Conservation (phyloP, 2,888 invertebrate species). For the Caenorhabditis japonica region DNA sequence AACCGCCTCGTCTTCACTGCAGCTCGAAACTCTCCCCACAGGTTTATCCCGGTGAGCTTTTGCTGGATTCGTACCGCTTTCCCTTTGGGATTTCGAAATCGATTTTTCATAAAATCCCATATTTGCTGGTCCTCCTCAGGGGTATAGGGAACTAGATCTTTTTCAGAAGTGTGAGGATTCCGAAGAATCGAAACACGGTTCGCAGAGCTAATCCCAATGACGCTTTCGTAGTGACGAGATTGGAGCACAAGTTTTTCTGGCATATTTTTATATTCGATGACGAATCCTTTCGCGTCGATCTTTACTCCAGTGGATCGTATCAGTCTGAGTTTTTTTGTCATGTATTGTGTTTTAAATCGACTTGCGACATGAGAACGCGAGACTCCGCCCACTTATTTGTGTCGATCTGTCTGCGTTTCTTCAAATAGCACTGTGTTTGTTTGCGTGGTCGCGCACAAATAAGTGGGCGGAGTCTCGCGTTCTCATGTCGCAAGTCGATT, state of each 20-base stretch:
- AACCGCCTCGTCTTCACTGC: neutral
- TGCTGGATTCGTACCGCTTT: neutral
- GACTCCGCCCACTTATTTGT: no score
- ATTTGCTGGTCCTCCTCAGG: neutral
- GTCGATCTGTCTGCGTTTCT: no score
- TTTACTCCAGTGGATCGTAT: neutral
- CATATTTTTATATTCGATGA: neutral
- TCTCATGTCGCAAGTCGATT: no score
- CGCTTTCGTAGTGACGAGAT: neutral
- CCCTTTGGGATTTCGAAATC: neutral
- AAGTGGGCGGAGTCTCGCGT: no score
- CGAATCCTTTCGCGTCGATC: neutral
- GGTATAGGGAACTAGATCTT: neutral
- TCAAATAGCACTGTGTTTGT: no score
- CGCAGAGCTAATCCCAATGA: neutral
- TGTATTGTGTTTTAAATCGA: no score
- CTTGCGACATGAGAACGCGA: no score
- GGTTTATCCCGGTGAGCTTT: neutral
- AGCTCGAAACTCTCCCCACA: conserved; percentile 2
- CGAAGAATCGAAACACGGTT: neutral
- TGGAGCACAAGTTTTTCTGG: neutral
- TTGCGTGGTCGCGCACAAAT: no score
- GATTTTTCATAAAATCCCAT: conserved; percentile 2
- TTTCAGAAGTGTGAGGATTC: neutral
- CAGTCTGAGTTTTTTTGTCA: no score